Percentiles rank a stretch among this genome's conserved stretches.
phyloP scores from a whole-genome alignment of 2,797 vertebrate genomes.

The Aplochiton taeniatus region DNA sequence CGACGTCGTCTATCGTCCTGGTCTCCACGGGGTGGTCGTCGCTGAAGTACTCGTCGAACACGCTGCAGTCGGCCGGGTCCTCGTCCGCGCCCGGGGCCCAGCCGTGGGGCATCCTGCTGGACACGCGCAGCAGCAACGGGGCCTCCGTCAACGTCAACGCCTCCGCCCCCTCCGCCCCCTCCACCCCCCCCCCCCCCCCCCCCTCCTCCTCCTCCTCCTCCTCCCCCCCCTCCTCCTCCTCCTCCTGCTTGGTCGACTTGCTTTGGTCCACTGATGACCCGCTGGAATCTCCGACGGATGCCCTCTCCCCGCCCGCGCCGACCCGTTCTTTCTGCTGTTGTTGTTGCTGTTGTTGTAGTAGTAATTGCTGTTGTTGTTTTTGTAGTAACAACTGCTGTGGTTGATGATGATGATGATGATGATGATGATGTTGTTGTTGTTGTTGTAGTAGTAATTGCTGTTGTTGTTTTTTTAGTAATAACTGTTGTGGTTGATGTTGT shows the following conservation, averaged over 20 bases:
- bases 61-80: conserved; percentile 72
- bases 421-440: too few relatives aligned
- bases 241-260: conserved; percentile 64
- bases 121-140: conserved; percentile 69
- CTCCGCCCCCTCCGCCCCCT: too few relatives aligned
- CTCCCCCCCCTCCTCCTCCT: too few relatives aligned
- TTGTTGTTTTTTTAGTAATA: not conserved
- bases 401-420: too few relatives aligned
- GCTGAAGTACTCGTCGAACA: conserved; percentile 90
- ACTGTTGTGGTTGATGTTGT: too few relatives aligned
- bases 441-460: too few relatives aligned
- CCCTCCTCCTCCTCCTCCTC: too few relatives aligned
- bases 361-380: conserved; percentile 25
- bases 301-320: conserved; percentile 39
- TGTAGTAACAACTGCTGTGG: conserved; percentile 1
- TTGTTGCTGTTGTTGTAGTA: not conserved
- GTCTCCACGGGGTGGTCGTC: conserved; percentile 83
- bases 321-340: conserved; percentile 31
- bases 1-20: conserved; percentile 84
- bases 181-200: too few relatives aligned
- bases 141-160: too few relatives aligned
- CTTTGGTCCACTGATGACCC: conserved; percentile 82
- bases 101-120: conserved; percentile 73
- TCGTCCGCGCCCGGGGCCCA: conserved; percentile 73
- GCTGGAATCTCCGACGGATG: conserved; percentile 35